Percentiles rank a stretch among this genome's conserved stretches.
These are phyloP conservation scores for Eospalax fontanierii DNA, from an alignment of 2,797 vertebrate genomes.

Conservation along the genomic window DNA sequence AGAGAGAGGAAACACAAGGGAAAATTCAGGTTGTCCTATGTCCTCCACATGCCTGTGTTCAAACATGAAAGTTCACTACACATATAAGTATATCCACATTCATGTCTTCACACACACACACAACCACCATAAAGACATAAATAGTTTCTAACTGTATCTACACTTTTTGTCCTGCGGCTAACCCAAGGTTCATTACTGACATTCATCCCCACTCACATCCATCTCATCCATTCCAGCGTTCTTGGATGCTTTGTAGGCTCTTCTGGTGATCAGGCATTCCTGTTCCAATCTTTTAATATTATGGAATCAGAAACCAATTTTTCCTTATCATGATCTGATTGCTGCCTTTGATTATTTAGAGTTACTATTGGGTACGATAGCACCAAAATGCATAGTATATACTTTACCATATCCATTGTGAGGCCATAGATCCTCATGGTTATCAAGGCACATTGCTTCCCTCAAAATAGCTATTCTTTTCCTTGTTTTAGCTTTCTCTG, in stretches of 20 bases:
- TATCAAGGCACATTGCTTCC: background rate
- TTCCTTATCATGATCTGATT: background rate
- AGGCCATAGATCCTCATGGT: background rate
- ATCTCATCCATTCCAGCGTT: background rate
- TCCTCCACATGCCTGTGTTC: background rate
- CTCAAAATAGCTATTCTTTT: background rate
- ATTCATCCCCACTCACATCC: background rate
- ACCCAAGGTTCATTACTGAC: background rate
- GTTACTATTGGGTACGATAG: background rate
- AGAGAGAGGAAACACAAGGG: too few species aligned
- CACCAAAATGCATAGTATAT: background rate
- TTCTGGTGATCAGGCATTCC: background rate
- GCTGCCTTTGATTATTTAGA: background rate
- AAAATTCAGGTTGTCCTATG: background rate
- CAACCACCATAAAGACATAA: background rate
- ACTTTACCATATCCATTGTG: too few species aligned
- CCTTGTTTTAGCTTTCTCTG: background rate
- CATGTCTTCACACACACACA: background rate
- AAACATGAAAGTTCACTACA: background rate
- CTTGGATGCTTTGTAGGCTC: too few species aligned
- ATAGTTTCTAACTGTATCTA: background rate
- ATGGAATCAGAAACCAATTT: background rate
- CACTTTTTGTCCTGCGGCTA: background rate
- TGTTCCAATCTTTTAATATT: background rate
- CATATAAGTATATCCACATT: fast-evolving